phyloP scores from a whole-genome alignment of 1,140 invertebrate species.

The Calliopsis andreniformis region DNA sequence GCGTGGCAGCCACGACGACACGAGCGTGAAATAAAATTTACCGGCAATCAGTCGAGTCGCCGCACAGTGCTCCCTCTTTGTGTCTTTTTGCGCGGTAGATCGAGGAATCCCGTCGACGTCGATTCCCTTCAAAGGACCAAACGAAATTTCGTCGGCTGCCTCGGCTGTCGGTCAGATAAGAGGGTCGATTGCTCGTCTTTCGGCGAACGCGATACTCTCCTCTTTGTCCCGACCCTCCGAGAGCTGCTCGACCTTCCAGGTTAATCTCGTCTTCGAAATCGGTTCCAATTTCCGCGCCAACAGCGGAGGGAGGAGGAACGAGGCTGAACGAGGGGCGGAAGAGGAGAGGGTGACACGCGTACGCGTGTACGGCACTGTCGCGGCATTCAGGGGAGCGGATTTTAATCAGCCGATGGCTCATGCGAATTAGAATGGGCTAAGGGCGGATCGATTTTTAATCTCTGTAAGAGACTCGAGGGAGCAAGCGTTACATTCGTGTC shows the following conservation, averaged over 20 bases:
- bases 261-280: constrained; percentile 36
- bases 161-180: neutral
- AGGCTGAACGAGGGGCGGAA: neutral
- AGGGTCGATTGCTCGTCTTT: too few relatives aligned
- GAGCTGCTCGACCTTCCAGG: neutral
- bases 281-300: constrained; percentile 19
- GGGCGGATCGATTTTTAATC: constrained; percentile 69
- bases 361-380: constrained; percentile 17
- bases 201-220: too few relatives aligned
- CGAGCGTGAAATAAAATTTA: constrained; percentile 33
- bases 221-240: constrained; percentile 10
- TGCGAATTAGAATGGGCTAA: constrained; percentile 51
- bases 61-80: neutral
- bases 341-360: neutral
- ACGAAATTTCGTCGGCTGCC: constrained; percentile 3
- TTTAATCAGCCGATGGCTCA: constrained; percentile 62
- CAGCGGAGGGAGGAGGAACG: neutral
- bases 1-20: neutral
- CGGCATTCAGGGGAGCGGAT: constrained; percentile 30
- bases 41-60: neutral
- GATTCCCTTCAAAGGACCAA: constrained; percentile 5
- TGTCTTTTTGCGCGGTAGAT: neutral
- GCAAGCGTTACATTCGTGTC: constrained; percentile 28
- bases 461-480: constrained; percentile 57
- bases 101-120: neutral